Percentiles rank a stretch among this genome's conserved stretches.
These are phyloP conservation scores for Hermetia illucens DNA, from an alignment of 1,140 invertebrate genomes.

Conservation along the genomic window DNA sequence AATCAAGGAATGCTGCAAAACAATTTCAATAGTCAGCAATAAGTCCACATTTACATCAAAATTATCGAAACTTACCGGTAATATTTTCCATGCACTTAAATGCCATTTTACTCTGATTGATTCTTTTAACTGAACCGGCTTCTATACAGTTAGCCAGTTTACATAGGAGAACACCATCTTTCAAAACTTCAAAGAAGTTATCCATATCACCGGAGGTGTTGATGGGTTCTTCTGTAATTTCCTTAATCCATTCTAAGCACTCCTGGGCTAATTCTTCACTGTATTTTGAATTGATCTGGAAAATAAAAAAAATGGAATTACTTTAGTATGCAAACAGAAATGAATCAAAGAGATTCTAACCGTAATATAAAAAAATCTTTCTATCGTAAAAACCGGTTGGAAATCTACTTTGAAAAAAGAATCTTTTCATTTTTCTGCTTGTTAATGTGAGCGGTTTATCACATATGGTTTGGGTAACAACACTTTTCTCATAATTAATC, in stretches of 20 bases:
- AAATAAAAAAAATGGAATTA: slow-evolving; percentile 18
- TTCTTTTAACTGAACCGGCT: slow-evolving; percentile 68
- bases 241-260: slow-evolving; percentile 80
- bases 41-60: background rate
- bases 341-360: background rate
- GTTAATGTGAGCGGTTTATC: background rate
- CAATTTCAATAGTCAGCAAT: background rate
- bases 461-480: too few species aligned
- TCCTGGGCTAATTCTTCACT: slow-evolving; percentile 82
- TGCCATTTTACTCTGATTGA: slow-evolving; percentile 77
- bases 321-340: too few species aligned
- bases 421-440: background rate
- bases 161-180: slow-evolving; percentile 76
- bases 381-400: background rate
- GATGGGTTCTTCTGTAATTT: slow-evolving; percentile 63
- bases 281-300: slow-evolving; percentile 90
- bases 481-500: too few species aligned
- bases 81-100: slow-evolving; percentile 99
- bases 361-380: background rate
- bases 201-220: slow-evolving; percentile 76
- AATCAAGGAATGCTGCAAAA: slow-evolving; percentile 59
- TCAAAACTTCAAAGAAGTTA: slow-evolving; percentile 80
- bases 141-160: slow-evolving; percentile 69
- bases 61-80: slow-evolving; percentile 36
- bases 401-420: background rate